Evolutionary conservation across 2,113 vertebrate genomes (phyloP).

Genomic region (Eudyptes chrysolophus): DNA sequence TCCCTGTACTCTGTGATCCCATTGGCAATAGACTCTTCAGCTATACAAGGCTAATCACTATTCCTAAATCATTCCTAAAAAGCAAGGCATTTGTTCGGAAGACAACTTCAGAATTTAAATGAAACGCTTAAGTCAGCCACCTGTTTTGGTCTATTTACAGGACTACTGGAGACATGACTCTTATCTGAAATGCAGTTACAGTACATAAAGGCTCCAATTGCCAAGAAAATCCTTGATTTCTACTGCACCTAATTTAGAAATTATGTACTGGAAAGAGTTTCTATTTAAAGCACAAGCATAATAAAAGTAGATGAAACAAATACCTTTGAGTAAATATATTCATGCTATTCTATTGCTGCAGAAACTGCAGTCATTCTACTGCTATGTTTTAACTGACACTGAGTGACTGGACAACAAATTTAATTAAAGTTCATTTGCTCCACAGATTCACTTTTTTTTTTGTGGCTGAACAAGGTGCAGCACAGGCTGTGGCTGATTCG

Average conservation of each 20-base stretch:
- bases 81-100: conserved; percentile 37
- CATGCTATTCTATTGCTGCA: background rate
- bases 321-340: conserved; percentile 4
- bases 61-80: conserved; percentile 44
- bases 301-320: background rate
- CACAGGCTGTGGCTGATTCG: background rate
- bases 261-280: background rate
- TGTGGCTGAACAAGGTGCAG: background rate
- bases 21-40: background rate
- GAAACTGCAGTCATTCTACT: background rate
- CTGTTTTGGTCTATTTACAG: conserved; percentile 54
- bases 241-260: conserved; percentile 36
- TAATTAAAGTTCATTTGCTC: background rate
- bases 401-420: background rate
- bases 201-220: conserved; percentile 2
- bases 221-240: conserved; percentile 50
- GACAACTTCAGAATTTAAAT: conserved; percentile 51
- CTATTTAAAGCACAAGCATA: conserved; percentile 11
- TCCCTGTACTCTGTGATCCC: background rate
- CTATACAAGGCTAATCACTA: conserved; percentile 17
- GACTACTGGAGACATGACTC: conserved; percentile 6
- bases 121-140: conserved; percentile 38
- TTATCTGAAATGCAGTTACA: conserved; percentile 22
- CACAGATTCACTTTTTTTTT: background rate
- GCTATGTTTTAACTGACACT: background rate